Evolutionary conservation across 2,888 invertebrate genomes (phyloP), one percentile per base, ranked within the genome.

Genomic region (Drosophila tripunctata): DNA sequence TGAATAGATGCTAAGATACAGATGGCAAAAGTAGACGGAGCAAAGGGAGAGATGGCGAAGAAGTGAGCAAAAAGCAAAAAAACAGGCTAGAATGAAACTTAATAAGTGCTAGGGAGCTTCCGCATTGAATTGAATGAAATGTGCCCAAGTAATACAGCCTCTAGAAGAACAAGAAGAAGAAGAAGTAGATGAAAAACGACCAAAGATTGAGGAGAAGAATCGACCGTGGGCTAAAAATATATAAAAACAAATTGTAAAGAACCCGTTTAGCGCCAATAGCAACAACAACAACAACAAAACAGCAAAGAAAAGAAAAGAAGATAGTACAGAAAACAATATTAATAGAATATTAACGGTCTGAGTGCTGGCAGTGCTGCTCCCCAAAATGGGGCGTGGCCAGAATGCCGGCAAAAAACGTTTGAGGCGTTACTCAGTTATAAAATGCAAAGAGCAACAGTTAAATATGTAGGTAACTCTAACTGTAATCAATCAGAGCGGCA

Each of bases 331-430:
- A 74, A 19, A 58, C 54, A 27, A 52, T 65, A 66, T 63, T 70
- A 87, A 81, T 81, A 87, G 87, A 81, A 84, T 81, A 71, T 81
- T 77, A 84, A 67, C 77, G 84, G 71, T 30, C 30, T 10, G 15
- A 8, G 38, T 48, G 36, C 66, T 64, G n/a, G 5, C n/a, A n/a
- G 10, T 10, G 27, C 10, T 3, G 27, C 31, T 38, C 55, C 48
- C 54, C 8, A 10, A 45, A 48, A 54, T 67, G 74, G n/a, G 74
- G 78, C 78, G 73, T 75, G 76, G 33, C 67, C n/a, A n/a, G 10
- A 27, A 33, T 19, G 55, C 43, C 40, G n/a, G 52, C 62, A 35
- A 50, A 55, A 60, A 58, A n/a, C n/a, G 67, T 65, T 43, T 27
- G 65, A 52, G 58, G 74, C 65, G 68, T 67, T 48, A 10, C 54